phyloP scores from a whole-genome alignment of 2,888 invertebrate species.

The Ectemnius continuus region DNA sequence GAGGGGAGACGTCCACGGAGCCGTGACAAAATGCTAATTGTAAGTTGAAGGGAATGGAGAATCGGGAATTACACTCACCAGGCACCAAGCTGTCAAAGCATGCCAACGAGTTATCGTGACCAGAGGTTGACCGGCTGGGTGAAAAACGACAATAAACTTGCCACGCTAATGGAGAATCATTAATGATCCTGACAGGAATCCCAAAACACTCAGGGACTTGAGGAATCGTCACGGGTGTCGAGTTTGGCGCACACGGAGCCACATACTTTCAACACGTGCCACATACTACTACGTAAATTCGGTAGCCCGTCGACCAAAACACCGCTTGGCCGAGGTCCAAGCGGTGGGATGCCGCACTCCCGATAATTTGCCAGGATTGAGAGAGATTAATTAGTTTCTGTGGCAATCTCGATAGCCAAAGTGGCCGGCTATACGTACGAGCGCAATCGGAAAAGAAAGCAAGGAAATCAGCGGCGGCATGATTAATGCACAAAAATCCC shows the following conservation, averaged over 20 bases:
- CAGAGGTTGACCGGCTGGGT: slow-evolving; percentile 8
- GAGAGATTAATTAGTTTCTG: slow-evolving; percentile 8
- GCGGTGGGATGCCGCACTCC: too few relatives aligned
- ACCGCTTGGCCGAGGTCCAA: too few relatives aligned
- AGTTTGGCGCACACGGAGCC: slow-evolving; percentile 25
- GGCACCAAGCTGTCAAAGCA: neutral
- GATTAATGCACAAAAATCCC: slow-evolving; percentile 2
- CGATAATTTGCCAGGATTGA: slow-evolving; percentile 6
- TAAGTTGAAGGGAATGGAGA: neutral
- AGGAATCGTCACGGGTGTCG: slow-evolving; percentile 21
- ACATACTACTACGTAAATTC: too few relatives aligned
- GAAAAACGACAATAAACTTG: slow-evolving; percentile 53
- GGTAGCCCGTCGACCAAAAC: too few relatives aligned
- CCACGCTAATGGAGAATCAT: slow-evolving; percentile 41
- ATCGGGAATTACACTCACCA: slow-evolving; percentile 1
- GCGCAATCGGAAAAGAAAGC: neutral
- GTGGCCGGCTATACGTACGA: neutral
- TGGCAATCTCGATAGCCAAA: neutral
- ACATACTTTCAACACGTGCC: slow-evolving; percentile 31
- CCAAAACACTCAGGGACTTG: slow-evolving; percentile 41
- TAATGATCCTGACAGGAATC: slow-evolving; percentile 48
- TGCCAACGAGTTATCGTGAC: slow-evolving; percentile 29
- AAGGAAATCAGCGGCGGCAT: neutral
- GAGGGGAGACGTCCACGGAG: too few relatives aligned
- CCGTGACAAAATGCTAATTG: neutral